phyloP scores from a whole-genome alignment of 2,113 vertebrate genomes.

The Dicaeum eximium region DNA sequence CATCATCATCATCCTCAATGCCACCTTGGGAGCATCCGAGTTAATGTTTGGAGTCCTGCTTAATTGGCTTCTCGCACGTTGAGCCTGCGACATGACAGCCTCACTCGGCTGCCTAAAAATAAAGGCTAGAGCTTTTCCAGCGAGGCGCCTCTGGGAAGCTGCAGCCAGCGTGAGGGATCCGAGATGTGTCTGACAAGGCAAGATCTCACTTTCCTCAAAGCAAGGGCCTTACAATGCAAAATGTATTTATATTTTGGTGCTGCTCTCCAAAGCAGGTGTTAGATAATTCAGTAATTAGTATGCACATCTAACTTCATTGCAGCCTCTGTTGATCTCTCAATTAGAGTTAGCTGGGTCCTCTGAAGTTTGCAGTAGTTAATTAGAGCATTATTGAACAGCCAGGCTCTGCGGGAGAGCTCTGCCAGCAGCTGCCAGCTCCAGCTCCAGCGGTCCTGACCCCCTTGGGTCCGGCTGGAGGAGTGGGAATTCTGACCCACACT shows the following conservation, averaged over 20 bases:
- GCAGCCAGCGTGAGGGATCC: not conserved
- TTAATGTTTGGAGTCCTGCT: not conserved
- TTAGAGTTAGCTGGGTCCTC: conserved; percentile 75
- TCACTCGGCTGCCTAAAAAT: not conserved
- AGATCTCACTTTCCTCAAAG: not conserved
- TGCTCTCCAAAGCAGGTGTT: conserved; percentile 72
- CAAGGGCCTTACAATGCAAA: conserved; percentile 4
- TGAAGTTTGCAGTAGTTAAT: conserved; percentile 78
- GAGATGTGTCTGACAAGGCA: not conserved
- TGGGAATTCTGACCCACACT: not conserved
- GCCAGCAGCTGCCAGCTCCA: not conserved
- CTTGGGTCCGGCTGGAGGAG: rapidly evolving
- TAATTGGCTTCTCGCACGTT: not conserved
- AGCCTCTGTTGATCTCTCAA: conserved; percentile 80
- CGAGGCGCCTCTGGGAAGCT: not conserved
- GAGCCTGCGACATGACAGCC: conserved; percentile 22
- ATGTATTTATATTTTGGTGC: conserved; percentile 27
- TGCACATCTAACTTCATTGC: conserved; percentile 70
- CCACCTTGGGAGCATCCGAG: not conserved
- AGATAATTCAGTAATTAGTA: conserved; percentile 79
- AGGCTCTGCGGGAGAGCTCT: conserved; percentile 22
- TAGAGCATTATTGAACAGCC: conserved; percentile 70
- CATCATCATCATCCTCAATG: not conserved
- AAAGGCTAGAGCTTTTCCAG: not conserved
- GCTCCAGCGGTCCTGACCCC: not conserved